Conservation (phyloP, 2,888 invertebrate genomes). For the Lycaena phlaeas region DNA sequence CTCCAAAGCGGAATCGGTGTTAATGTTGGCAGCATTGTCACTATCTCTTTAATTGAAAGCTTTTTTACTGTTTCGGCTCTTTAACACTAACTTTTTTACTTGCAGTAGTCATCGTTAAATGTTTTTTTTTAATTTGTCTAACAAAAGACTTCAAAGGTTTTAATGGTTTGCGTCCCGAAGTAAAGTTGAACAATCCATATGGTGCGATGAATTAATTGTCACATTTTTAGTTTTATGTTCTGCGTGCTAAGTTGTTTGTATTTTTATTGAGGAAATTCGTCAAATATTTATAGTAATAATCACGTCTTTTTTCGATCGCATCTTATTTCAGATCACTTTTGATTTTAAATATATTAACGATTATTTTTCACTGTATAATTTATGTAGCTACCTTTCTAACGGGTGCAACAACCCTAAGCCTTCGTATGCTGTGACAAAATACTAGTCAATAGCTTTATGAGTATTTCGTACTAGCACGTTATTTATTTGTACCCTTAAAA, state of each 20-base stretch:
- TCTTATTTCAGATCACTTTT: too few relatives aligned
- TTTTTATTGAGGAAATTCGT: too few relatives aligned
- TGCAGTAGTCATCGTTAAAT: conserved; percentile 59
- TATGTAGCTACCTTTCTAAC: too few relatives aligned
- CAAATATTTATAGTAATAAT: too few relatives aligned
- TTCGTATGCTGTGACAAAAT: too few relatives aligned
- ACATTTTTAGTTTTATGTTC: conserved; percentile 55
- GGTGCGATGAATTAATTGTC: conserved; percentile 46
- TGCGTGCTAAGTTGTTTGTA: conserved; percentile 20
- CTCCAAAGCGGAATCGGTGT: conserved; percentile 38
- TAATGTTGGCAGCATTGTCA: conserved; percentile 61
- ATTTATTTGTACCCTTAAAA: not conserved
- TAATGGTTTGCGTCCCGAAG: conserved; percentile 36
- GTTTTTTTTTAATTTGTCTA: conserved; percentile 38
- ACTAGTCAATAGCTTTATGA: too few relatives aligned
- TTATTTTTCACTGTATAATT: too few relatives aligned
- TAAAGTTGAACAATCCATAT: conserved; percentile 52
- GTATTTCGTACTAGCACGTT: not conserved
- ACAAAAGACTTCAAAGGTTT: conserved; percentile 66
- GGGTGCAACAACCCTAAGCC: too few relatives aligned
- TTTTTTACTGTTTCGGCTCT: conserved; percentile 51
- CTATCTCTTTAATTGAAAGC: conserved; percentile 62
- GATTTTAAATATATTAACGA: too few relatives aligned
- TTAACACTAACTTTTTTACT: conserved; percentile 35
- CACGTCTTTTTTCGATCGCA: too few relatives aligned